Percentiles rank a stretch among this genome's conserved stretches.
phyloP scores from a whole-genome alignment of 2,797 vertebrate genomes.

The Hydrolagus colliei region DNA sequence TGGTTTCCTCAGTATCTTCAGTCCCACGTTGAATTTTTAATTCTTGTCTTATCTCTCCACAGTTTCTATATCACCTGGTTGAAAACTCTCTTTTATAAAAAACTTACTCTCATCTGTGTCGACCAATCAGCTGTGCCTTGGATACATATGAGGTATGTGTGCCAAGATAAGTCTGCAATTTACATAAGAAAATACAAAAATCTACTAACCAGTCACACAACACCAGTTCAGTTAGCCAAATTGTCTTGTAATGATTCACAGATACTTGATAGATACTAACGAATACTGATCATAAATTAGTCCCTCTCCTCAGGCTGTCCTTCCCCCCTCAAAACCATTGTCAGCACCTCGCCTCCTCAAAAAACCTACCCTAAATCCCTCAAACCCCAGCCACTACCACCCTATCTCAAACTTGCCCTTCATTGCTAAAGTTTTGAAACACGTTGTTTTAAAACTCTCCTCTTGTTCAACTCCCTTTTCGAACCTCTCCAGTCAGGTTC shows the following conservation, averaged over 20 bases:
- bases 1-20: slow-evolving; percentile 32
- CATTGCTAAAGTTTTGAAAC: too few relatives aligned
- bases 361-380: too few relatives aligned
- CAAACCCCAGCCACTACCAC: too few relatives aligned
- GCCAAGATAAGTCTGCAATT: neutral
- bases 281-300: too few relatives aligned
- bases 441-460: too few relatives aligned
- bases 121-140: neutral
- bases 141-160: neutral
- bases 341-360: too few relatives aligned
- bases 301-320: too few relatives aligned
- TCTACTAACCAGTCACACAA: neutral
- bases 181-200: neutral
- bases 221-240: neutral
- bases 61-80: neutral
- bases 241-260: slow-evolving; percentile 2
- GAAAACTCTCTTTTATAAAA: neutral
- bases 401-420: too few relatives aligned
- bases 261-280: neutral
- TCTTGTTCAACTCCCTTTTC: too few relatives aligned
- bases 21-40: neutral
- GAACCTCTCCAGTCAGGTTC: too few relatives aligned
- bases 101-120: neutral
- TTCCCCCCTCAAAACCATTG: too few relatives aligned
- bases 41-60: neutral